phyloP scores from a whole-genome alignment of 92 coral and sea anemone species.

The Porites divaricata region DNA sequence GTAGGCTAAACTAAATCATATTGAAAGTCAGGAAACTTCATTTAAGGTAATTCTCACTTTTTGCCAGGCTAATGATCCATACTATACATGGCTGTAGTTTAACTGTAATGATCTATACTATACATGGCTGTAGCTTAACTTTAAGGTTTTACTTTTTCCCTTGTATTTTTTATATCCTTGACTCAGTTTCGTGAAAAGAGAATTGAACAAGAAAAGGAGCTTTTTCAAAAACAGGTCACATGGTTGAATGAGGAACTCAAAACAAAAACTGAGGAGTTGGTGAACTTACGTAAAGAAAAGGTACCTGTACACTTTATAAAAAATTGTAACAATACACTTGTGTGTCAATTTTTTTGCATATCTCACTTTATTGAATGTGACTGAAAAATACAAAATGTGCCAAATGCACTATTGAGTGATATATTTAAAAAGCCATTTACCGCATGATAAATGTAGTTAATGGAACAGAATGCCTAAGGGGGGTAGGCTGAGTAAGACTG shows the following conservation, averaged over 20 bases:
- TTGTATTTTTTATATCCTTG: neutral
- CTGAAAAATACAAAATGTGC: too few relatives aligned
- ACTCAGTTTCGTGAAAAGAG: constrained; percentile 89
- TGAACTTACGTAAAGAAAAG: constrained; percentile 83
- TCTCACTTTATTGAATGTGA: too few relatives aligned
- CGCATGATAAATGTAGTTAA: too few relatives aligned
- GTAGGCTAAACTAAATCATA: constrained; percentile 91
- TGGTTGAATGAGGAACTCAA: constrained; percentile 90
- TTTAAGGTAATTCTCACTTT: constrained; percentile 57
- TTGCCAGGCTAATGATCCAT: too few relatives aligned
- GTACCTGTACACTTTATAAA: constrained; percentile 22
- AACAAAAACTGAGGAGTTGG: constrained; percentile 85
- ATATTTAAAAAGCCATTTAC: too few relatives aligned
- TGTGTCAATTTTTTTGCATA: too few relatives aligned
- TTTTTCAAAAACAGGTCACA: constrained; percentile 80
- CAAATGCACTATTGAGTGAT: too few relatives aligned
- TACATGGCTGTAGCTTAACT: neutral
- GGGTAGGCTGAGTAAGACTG: too few relatives aligned
- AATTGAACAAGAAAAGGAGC: constrained; percentile 90
- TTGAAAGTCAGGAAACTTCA: constrained; percentile 91
- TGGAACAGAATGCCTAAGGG: too few relatives aligned
- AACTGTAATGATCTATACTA: neutral
- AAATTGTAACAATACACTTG: too few relatives aligned
- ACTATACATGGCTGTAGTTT: neutral
- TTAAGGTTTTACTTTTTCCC: neutral